Percentiles rank a stretch among this genome's conserved stretches.
Conservation (phyloP, 1,140 invertebrate genomes). For the Micrasema longulum region DNA sequence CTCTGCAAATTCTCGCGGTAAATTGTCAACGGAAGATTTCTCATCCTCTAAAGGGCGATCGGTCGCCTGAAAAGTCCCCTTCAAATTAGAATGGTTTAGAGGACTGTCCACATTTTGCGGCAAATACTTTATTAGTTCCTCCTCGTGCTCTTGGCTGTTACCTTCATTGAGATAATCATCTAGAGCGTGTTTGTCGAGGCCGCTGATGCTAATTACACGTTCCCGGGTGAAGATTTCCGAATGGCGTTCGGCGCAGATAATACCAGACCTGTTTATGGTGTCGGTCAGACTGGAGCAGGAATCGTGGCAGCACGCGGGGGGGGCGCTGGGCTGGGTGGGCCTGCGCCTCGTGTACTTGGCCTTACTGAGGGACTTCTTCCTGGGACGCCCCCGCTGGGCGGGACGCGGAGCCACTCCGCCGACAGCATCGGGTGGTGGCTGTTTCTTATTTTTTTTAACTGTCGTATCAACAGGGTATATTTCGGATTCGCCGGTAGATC, state of each 20-base stretch:
- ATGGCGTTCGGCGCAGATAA: constrained; percentile 66
- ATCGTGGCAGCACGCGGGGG: constrained; percentile 55
- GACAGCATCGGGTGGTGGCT: constrained; percentile 64
- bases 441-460: constrained; percentile 10
- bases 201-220: constrained; percentile 76
- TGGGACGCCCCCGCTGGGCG: constrained; percentile 54
- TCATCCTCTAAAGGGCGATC: not conserved
- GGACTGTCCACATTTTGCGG: constrained; percentile 68
- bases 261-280: constrained; percentile 62
- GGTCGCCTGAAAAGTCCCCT: not conserved
- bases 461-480: not conserved
- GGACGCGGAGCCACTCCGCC: constrained; percentile 65
- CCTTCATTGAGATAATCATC: constrained; percentile 82
- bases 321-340: constrained; percentile 31
- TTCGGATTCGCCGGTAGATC: not conserved
- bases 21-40: not conserved
- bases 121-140: constrained; percentile 84
- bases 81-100: constrained; percentile 38
- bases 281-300: constrained; percentile 62
- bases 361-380: constrained; percentile 51
- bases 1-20: not conserved
- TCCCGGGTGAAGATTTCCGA: constrained; percentile 69
- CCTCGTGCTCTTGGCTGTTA: constrained; percentile 84
- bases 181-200: constrained; percentile 81
- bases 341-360: constrained; percentile 49